Percentiles rank a stretch among this genome's conserved stretches.
phyloP scores from a whole-genome alignment of 2,888 invertebrate genomes.

The Adelphocoris suturalis region DNA sequence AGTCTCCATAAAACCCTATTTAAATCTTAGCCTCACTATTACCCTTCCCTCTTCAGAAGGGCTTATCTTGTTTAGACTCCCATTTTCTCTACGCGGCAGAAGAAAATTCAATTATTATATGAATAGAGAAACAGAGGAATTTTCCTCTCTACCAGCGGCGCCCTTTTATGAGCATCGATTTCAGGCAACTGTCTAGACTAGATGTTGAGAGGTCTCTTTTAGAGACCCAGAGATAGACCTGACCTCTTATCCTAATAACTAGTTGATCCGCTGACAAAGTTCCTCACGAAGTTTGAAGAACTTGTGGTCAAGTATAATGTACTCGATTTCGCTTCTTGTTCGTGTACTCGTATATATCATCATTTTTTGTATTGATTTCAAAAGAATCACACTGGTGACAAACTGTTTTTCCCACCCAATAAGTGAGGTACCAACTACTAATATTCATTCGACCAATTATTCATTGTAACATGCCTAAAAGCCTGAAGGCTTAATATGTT shows the following conservation, averaged over 20 bases:
- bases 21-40: slow-evolving; percentile 2
- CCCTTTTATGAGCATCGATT: slow-evolving; percentile 15
- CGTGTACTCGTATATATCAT: too few relatives aligned
- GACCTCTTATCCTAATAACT: background rate
- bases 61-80: slow-evolving; percentile 22
- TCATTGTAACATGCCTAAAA: too few relatives aligned
- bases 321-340: too few relatives aligned
- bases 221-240: background rate
- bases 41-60: background rate
- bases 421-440: too few relatives aligned
- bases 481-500: too few relatives aligned
- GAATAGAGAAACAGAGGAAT: background rate
- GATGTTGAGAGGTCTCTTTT: background rate
- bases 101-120: slow-evolving; percentile 14
- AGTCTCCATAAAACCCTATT: slow-evolving; percentile 26
- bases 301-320: too few relatives aligned
- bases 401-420: too few relatives aligned
- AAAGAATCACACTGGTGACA: too few relatives aligned
- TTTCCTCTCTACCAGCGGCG: background rate
- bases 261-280: too few relatives aligned
- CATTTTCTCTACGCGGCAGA: background rate
- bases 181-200: slow-evolving; percentile 19
- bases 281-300: too few relatives aligned
- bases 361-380: too few relatives aligned
- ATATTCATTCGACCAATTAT: too few relatives aligned